Percentiles rank a stretch among this genome's conserved stretches.
Evolutionary conservation across 2,888 invertebrate species (phyloP).

Genomic region (Homarus gammarus): DNA sequence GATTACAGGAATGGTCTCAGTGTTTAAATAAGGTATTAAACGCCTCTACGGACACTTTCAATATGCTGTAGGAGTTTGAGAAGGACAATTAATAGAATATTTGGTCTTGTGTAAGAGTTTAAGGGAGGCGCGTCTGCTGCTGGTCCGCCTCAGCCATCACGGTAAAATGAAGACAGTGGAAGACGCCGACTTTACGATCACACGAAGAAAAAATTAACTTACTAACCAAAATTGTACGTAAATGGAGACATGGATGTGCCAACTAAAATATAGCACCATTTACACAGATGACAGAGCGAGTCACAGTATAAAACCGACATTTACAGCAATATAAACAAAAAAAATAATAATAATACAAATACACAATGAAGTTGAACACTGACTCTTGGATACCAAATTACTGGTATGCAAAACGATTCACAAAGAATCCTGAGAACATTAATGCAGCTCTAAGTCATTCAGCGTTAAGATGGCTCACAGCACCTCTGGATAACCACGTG

Average conservation of each 20-base stretch:
- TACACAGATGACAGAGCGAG: conserved; percentile 70
- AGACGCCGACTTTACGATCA: conserved; percentile 55
- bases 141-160: conserved; percentile 19
- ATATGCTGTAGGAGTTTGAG: background rate
- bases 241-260: conserved; percentile 70
- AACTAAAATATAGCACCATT: conserved; percentile 73
- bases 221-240: conserved; percentile 67
- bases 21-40: too few species aligned
- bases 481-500: conserved; percentile 14
- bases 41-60: too few species aligned
- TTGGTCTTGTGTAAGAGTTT: background rate
- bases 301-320: conserved; percentile 72
- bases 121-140: background rate
- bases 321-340: conserved; percentile 66
- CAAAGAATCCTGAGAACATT: conserved; percentile 73
- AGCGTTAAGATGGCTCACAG: conserved; percentile 64
- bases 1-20: too few species aligned
- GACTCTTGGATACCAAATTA: conserved; percentile 67
- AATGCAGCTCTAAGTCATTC: conserved; percentile 71
- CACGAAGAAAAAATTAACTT: conserved; percentile 56
- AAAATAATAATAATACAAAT: conserved; percentile 49
- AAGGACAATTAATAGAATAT: conserved; percentile 1
- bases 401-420: conserved; percentile 71
- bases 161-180: conserved; percentile 37
- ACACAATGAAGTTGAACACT: conserved; percentile 68